phyloP scores from a whole-genome alignment of 2,888 invertebrate species.

The Ptychoptera contaminata region DNA sequence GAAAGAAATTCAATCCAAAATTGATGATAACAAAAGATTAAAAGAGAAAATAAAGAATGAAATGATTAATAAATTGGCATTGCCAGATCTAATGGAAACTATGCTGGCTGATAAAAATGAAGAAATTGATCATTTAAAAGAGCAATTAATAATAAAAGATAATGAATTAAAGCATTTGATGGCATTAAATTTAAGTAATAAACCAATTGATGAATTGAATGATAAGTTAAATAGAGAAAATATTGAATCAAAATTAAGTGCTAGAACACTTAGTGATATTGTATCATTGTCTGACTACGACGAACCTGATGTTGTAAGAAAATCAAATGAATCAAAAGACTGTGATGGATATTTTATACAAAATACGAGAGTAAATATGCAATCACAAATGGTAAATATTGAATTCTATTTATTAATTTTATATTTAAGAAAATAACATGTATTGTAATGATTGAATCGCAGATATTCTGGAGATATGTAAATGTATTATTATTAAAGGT shows the following conservation, averaged over 20 bases:
- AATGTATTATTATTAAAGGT: neutral
- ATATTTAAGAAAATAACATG: too few species aligned
- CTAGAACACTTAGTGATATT: conserved; percentile 54
- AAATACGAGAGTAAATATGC: neutral
- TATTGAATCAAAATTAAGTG: conserved; percentile 43
- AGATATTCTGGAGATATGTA: neutral
- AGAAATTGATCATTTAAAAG: conserved; percentile 45
- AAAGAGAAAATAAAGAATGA: conserved; percentile 32
- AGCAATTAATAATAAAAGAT: conserved; percentile 31
- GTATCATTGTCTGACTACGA: conserved; percentile 57
- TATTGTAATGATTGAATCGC: too few species aligned
- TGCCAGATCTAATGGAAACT: conserved; percentile 42
- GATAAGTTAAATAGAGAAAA: conserved; percentile 8
- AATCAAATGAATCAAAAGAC: conserved; percentile 26
- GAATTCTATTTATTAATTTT: too few species aligned
- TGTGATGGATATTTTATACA: conserved; percentile 9
- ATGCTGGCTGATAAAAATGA: conserved; percentile 53
- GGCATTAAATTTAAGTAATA: conserved; percentile 42
- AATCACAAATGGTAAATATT: neutral
- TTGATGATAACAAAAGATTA: conserved; percentile 29
- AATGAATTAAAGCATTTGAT: conserved; percentile 34
- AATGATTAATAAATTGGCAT: conserved; percentile 32
- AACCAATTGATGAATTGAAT: conserved; percentile 15
- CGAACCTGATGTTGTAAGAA: conserved; percentile 44
- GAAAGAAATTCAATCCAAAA: conserved; percentile 32